Evolutionary conservation across 2,888 invertebrate genomes (phyloP).

Genomic region (Slavum lentiscoides): DNA sequence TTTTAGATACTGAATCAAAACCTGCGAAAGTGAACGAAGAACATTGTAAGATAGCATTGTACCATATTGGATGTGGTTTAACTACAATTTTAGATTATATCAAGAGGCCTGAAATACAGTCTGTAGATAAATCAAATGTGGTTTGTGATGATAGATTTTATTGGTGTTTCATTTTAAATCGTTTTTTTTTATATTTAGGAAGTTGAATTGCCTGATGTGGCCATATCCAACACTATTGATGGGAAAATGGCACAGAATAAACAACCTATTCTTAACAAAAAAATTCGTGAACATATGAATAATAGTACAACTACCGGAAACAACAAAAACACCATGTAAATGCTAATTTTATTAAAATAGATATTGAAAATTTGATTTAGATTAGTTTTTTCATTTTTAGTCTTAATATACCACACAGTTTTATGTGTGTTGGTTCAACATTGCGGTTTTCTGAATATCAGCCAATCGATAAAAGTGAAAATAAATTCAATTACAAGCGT

Average conservation of each 20-base stretch:
- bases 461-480: no score
- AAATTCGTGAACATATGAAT: conserved; percentile 3
- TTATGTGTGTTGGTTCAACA: conserved; percentile 62
- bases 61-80: not conserved
- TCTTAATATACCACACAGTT: conserved; percentile 55
- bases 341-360: conserved; percentile 56
- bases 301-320: not conserved
- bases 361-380: not conserved
- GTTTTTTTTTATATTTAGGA: conserved; percentile 17
- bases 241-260: conserved; percentile 43
- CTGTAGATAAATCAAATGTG: not conserved
- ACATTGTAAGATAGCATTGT: not conserved
- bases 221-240: conserved; percentile 64
- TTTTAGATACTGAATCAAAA: conserved; percentile 58
- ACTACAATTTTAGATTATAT: not conserved
- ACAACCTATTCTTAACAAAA: no score
- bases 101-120: not conserved
- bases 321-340: not conserved
- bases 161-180: not conserved
- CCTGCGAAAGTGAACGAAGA: conserved; percentile 56
- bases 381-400: not conserved
- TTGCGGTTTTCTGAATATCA: no score
- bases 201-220: not conserved
- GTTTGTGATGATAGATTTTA: not conserved
- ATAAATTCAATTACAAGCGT: conserved; percentile 58